These are phyloP conservation scores for Clitarchus hookeri DNA, from an alignment of 2,888 invertebrate species.

Conservation along the genomic window DNA sequence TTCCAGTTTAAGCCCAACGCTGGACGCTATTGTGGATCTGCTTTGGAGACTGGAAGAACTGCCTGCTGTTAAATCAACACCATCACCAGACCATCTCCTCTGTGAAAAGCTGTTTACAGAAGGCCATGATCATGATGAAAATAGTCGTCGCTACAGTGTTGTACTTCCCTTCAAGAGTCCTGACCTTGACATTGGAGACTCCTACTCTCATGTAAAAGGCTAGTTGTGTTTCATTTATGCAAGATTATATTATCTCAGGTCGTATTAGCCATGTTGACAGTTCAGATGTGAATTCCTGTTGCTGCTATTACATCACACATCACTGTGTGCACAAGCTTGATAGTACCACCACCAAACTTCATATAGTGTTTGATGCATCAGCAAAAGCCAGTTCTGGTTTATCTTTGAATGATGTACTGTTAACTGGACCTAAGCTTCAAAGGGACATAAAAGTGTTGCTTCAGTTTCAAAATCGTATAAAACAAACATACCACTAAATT, in stretches of 20 bases:
- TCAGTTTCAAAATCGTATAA: background rate
- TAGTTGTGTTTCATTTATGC: no score
- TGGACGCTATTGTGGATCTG: background rate
- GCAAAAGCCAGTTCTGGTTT: background rate
- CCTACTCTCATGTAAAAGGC: no score
- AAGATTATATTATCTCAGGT: no score
- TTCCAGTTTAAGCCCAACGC: background rate
- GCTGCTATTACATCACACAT: background rate
- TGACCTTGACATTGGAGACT: no score
- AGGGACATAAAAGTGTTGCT: background rate
- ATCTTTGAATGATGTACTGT: no score
- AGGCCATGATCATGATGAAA: background rate
- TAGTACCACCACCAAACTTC: conserved; percentile 3
- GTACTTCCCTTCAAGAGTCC: no score
- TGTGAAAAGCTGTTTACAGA: background rate
- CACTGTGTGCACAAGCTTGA: no score
- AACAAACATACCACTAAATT: background rate
- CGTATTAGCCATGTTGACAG: background rate
- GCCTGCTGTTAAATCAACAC: no score
- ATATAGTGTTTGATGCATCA: background rate
- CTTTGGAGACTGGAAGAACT: background rate
- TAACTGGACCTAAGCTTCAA: conserved; percentile 4
- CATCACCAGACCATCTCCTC: background rate
- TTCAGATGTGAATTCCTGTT: no score
- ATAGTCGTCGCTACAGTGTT: conserved; percentile 14